A percentile compares a stretch with the other conserved stretches of the same genome.
phyloP scores from a whole-genome alignment of 2,797 vertebrate species.

The Sebastiscus tertius region DNA sequence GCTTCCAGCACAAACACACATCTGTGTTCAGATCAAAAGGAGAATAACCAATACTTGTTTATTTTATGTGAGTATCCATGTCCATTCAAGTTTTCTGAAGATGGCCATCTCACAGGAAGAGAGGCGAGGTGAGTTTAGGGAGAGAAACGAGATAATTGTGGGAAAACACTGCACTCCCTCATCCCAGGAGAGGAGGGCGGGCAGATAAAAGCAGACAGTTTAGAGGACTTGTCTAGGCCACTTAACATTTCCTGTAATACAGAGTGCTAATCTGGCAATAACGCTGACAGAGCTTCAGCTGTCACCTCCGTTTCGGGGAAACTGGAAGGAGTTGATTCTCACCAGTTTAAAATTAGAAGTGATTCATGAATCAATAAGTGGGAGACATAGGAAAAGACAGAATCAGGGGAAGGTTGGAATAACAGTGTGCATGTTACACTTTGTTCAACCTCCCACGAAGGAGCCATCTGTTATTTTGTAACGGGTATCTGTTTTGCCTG shows the following conservation, averaged over 20 bases:
- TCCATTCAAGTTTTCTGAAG: slow-evolving; percentile 49
- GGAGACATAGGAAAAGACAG: slow-evolving; percentile 7
- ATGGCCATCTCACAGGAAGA: slow-evolving; percentile 60
- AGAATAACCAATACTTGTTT: slow-evolving; percentile 40
- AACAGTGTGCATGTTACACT: slow-evolving; percentile 57
- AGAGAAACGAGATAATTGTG: slow-evolving; percentile 67
- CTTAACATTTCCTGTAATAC: slow-evolving; percentile 66
- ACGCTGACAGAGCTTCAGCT: slow-evolving; percentile 14
- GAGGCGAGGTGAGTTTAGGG: slow-evolving; percentile 36
- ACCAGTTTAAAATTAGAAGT: slow-evolving; percentile 21
- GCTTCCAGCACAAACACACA: slow-evolving; percentile 43
- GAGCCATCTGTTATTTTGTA: slow-evolving; percentile 67
- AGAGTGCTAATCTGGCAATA: slow-evolving; percentile 39
- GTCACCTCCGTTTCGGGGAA: slow-evolving; percentile 1
- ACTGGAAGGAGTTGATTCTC: slow-evolving; percentile 4
- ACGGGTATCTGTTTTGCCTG: slow-evolving; percentile 62
- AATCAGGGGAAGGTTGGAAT: slow-evolving; percentile 27
- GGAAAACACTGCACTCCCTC: slow-evolving; percentile 46
- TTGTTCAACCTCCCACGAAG: slow-evolving; percentile 64
- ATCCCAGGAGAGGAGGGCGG: slow-evolving; percentile 45
- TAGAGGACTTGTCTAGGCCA: slow-evolving; percentile 43
- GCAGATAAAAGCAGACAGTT: slow-evolving; percentile 59
- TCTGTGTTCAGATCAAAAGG: slow-evolving; percentile 40
- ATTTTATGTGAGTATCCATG: slow-evolving; percentile 17
- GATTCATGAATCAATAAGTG: slow-evolving; percentile 9